A percentile compares a stretch with the other conserved stretches of the same genome.
Evolutionary conservation across 2,888 invertebrate species (phyloP).

Genomic region (Hofmannophila pseudospretella): DNA sequence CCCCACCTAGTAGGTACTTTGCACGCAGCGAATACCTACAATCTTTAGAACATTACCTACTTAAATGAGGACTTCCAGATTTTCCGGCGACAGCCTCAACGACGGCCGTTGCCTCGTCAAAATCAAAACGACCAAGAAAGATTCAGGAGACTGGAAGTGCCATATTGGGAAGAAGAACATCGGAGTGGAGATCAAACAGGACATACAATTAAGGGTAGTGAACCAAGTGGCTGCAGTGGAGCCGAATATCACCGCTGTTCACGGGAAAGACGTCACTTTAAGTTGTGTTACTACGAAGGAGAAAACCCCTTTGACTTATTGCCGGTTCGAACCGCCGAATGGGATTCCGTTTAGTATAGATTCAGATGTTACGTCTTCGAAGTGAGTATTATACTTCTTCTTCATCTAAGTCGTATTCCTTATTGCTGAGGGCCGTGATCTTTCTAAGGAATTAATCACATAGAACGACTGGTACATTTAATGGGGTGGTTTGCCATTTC

Average conservation of each 20-base stretch:
- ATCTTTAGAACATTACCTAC: too few species aligned
- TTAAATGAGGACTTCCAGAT: too few species aligned
- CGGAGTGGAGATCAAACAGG: constrained; percentile 47
- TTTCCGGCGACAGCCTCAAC: constrained; percentile 47
- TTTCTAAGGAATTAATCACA: too few species aligned
- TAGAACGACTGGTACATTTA: too few species aligned
- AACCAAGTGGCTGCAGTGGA: constrained; percentile 52
- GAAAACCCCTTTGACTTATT: constrained; percentile 56
- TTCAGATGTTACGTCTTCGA: constrained; percentile 39
- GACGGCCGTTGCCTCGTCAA: constrained; percentile 57
- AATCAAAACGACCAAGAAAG: constrained; percentile 37
- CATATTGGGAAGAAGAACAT: constrained; percentile 53
- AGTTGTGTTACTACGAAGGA: constrained; percentile 56
- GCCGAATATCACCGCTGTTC: constrained; percentile 37
- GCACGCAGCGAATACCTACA: too few species aligned
- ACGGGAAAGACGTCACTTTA: constrained; percentile 49
- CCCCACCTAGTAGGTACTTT: too few species aligned
- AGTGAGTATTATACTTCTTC: too few species aligned
- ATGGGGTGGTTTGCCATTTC: too few species aligned
- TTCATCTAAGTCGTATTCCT: too few species aligned
- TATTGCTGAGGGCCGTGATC: too few species aligned
- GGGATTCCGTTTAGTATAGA: constrained; percentile 64
- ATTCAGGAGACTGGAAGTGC: constrained; percentile 67
- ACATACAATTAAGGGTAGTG: constrained; percentile 48
- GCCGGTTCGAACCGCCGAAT: constrained; percentile 67